These are phyloP conservation scores for Lerista edwardsae DNA, from an alignment of 2,797 vertebrate species.

Conservation along the genomic window DNA sequence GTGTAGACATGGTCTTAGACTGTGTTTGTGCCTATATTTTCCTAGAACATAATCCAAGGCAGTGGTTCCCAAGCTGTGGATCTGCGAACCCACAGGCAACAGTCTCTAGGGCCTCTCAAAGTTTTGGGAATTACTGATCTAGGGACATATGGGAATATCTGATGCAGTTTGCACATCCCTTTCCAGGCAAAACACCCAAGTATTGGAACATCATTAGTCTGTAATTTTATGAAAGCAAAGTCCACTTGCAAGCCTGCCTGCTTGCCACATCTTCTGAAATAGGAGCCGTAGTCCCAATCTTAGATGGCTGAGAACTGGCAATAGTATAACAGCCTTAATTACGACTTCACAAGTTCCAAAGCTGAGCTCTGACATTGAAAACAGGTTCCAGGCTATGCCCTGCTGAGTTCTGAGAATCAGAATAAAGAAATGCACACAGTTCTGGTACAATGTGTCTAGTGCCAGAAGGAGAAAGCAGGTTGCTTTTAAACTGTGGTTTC, in stretches of 20 bases:
- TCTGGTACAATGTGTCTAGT: background rate
- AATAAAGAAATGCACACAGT: background rate
- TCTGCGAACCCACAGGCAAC: too few relatives aligned
- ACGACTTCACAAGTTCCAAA: background rate
- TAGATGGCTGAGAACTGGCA: background rate
- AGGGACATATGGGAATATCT: too few relatives aligned
- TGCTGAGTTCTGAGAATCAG: background rate
- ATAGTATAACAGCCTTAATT: background rate
- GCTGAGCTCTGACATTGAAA: constrained; percentile 3
- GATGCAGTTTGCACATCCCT: rapidly evolving
- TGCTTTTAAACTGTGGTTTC: constrained; percentile 41
- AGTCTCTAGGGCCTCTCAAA: too few relatives aligned
- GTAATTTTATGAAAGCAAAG: background rate
- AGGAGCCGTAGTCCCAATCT: background rate
- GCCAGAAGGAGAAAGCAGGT: background rate
- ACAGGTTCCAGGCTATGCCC: background rate
- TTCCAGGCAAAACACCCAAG: background rate
- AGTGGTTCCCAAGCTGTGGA: too few relatives aligned
- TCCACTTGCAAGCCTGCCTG: background rate
- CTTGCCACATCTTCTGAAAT: background rate
- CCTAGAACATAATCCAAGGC: too few relatives aligned
- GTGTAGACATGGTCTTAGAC: too few relatives aligned
- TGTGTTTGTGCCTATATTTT: too few relatives aligned
- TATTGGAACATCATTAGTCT: background rate
- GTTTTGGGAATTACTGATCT: too few relatives aligned